A percentile compares a stretch with the other conserved stretches of the same genome.
phyloP scores from a whole-genome alignment of 2,888 invertebrate genomes.

The Orthosia gracilis region DNA sequence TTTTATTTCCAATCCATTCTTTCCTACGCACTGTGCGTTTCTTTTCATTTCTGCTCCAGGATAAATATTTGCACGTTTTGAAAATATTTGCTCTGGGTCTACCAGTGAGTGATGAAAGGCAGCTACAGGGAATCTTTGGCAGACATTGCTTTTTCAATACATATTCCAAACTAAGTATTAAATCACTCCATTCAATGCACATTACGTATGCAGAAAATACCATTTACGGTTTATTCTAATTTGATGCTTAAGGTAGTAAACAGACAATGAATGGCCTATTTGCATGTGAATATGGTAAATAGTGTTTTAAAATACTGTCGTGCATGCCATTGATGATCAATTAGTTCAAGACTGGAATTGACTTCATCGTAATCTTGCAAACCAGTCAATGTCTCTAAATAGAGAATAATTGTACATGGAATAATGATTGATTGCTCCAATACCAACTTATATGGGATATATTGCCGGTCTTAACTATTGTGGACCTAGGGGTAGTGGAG shows the following conservation, averaged over 20 bases:
- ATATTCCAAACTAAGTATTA: slow-evolving; percentile 14
- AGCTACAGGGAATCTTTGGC: not conserved
- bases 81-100: slow-evolving; percentile 22
- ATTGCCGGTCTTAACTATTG: not conserved
- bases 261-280: slow-evolving; percentile 44
- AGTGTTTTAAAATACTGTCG: slow-evolving; percentile 44
- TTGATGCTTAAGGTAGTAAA: slow-evolving; percentile 34
- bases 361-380: not conserved
- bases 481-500: not conserved
- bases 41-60: slow-evolving; percentile 2
- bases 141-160: slow-evolving; percentile 12
- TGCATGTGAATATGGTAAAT: slow-evolving; percentile 57
- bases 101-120: slow-evolving; percentile 23
- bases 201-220: slow-evolving; percentile 32
- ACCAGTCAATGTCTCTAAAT: not conserved
- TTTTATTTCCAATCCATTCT: not conserved
- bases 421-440: not conserved
- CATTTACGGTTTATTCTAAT: slow-evolving; percentile 24
- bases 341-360: slow-evolving; percentile 11
- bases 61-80: slow-evolving; percentile 22
- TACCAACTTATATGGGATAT: not conserved
- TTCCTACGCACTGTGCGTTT: not conserved
- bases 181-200: slow-evolving; percentile 15
- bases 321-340: slow-evolving; percentile 15
- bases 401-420: not conserved